Evolutionary conservation across 2,797 vertebrate genomes (phyloP).

Genomic region (Pempheris klunzingeri): DNA sequence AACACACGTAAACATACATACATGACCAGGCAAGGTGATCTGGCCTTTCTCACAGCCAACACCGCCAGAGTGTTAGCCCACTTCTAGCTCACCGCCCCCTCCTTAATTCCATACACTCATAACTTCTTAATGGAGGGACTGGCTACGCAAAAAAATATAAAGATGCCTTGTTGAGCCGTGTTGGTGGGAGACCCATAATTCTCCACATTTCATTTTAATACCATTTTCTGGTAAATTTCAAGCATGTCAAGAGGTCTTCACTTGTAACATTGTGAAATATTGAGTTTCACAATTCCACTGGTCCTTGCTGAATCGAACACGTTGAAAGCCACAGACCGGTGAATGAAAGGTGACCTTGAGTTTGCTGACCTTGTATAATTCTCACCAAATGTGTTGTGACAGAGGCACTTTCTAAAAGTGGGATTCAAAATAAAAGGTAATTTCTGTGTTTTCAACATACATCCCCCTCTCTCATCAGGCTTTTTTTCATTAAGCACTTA

Average conservation of each 20-base stretch:
- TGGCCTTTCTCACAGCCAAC: conserved; percentile 66
- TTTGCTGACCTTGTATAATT: conserved; percentile 52
- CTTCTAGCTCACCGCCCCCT: not conserved
- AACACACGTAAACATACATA: conserved; percentile 47
- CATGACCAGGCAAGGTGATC: conserved; percentile 61
- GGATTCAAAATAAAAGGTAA: conserved; percentile 43
- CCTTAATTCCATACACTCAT: conserved; percentile 47
- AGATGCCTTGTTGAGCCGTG: conserved; percentile 45
- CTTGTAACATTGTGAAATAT: conserved; percentile 66
- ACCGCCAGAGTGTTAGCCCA: conserved; percentile 39
- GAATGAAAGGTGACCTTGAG: conserved; percentile 62
- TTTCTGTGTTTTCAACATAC: conserved; percentile 32
- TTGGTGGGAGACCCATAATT: conserved; percentile 44
- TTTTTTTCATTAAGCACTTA: conserved; percentile 16
- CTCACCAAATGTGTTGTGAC: conserved; percentile 34
- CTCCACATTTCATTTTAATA: conserved; percentile 54
- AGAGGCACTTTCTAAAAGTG: conserved; percentile 6
- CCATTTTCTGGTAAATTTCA: conserved; percentile 67
- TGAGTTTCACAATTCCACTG: conserved; percentile 49
- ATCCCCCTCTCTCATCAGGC: not conserved
- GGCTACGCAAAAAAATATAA: conserved; percentile 53
- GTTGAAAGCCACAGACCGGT: conserved; percentile 33
- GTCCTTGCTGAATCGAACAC: conserved; percentile 45
- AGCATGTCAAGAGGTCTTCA: conserved; percentile 61
- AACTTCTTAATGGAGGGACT: conserved; percentile 57